These are phyloP conservation scores for Amblyopsis rosae DNA, from an alignment of 2,113 vertebrate species.

Conservation along the genomic window DNA sequence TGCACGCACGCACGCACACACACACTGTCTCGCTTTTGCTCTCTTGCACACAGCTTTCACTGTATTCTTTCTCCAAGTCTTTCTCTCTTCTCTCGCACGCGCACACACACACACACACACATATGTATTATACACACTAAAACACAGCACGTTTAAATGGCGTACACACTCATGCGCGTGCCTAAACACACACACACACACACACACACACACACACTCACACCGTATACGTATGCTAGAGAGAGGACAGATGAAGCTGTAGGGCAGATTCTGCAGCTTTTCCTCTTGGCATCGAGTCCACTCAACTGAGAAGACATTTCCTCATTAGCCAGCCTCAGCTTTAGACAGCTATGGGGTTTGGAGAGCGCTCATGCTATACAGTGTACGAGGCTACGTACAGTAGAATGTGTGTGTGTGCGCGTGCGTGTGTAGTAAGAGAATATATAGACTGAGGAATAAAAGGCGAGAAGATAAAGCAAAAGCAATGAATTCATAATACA, in stretches of 20 bases:
- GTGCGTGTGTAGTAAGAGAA: neutral
- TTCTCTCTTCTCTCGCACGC: conserved; percentile 26
- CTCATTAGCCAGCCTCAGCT: conserved; percentile 77
- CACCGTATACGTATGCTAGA: conserved; percentile 36
- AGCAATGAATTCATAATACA: conserved; percentile 31
- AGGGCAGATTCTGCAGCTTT: conserved; percentile 78
- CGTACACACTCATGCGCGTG: conserved; percentile 30
- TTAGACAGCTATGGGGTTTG: conserved; percentile 74
- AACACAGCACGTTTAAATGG: neutral
- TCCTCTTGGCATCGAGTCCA: conserved; percentile 74
- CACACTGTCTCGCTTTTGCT: conserved; percentile 8
- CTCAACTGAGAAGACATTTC: conserved; percentile 78
- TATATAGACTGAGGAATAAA: conserved; percentile 25
- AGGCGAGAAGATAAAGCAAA: conserved; percentile 30
- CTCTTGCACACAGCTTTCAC: neutral
- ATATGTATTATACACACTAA: conserved; percentile 25
- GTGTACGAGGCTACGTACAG: conserved; percentile 44
- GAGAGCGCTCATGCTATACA: conserved; percentile 49
- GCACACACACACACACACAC: conserved; percentile 20
- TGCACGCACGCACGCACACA: conserved; percentile 28
- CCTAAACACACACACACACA: conserved; percentile 33
- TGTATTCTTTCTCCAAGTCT: conserved; percentile 11
- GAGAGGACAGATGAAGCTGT: conserved; percentile 75
- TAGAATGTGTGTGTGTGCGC: conserved; percentile 23
- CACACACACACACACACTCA: conserved; percentile 27